Base-by-base conservation (phyloP, 2,888 invertebrate species). In the Acanthococcus lagerstroemiae region DNA sequence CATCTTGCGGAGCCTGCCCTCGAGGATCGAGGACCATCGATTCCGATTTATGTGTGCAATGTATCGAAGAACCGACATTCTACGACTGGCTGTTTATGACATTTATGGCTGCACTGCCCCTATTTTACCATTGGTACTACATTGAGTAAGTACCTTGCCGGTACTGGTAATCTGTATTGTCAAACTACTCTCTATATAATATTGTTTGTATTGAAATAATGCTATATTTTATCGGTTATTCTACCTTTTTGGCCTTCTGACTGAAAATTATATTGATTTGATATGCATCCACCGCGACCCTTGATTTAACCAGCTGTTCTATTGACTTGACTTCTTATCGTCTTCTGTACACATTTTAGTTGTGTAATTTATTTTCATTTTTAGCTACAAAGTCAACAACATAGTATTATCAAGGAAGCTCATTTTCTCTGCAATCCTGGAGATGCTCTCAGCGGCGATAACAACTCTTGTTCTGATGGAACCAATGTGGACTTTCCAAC, bases 31-130 rank as follows among this genome's bases (percentile, higher is more conserved):
- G 88, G 27, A 84, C 88, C 73, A 77, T 80, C 0, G 81, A 84
- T 1, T 76, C 76, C 17, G 89, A 87, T 65, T 83, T 87, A 46
- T 94, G 95, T 74, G 77, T 81, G 19, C 83, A 82, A 2, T 96
- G 95, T 73, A 80, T 81, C 1, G 86, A 87, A 63, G 80, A 80
- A 37, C 88, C 92, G 0, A 80, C 84, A 15, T 81, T 90, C 46
- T 95, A 96, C 74, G 95, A 95, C 73, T 94, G 93, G 89, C 81
- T 95, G 52, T 94, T 92, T 75, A 82, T 96, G 22, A 90, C 92
- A 1, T 97, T 96, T 74, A 94, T 96, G 90, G 90, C 88, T 0
- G 76, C 95, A 17, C 75, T 95, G 50, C 89, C 94, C 0, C 78
- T 96, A 48, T 85, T 94, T 54, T 78, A 95, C 66, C 94, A 96